Percentiles rank a stretch among this genome's conserved stretches.
These are phyloP conservation scores for Coccyzus lansbergi DNA, from an alignment of 2,797 vertebrate species.

Conservation along the genomic window DNA sequence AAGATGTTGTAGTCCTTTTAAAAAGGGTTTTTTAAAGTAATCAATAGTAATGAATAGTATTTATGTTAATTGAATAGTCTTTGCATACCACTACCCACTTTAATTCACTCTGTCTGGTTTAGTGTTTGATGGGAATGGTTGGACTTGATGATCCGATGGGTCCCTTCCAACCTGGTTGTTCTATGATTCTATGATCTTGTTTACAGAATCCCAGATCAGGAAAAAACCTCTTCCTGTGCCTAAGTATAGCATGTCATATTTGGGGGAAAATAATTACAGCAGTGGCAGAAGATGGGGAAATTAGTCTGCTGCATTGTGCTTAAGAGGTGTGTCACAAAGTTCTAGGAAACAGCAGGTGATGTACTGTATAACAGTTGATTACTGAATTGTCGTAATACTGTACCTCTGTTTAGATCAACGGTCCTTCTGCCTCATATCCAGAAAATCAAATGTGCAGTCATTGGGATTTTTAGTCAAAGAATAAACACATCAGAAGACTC, in stretches of 20 bases:
- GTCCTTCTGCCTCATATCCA: neutral
- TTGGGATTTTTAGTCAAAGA: neutral
- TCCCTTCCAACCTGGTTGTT: no score
- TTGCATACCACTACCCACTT: neutral
- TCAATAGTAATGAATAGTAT: neutral
- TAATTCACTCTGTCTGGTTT: conserved; percentile 25
- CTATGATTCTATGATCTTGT: no score
- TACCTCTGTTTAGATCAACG: neutral
- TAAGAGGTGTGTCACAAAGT: neutral
- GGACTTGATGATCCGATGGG: no score
- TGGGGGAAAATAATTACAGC: neutral
- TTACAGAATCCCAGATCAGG: neutral
- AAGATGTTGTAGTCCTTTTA: neutral
- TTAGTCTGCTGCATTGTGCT: neutral
- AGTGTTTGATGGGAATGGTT: no score
- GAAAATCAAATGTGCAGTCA: neutral
- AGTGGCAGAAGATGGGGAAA: neutral
- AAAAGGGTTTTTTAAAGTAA: neutral
- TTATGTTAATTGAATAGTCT: neutral
- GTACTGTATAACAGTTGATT: neutral
- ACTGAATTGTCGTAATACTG: neutral
- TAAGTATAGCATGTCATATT: neutral
- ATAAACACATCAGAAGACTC: neutral
- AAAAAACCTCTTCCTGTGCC: conserved; percentile 38
- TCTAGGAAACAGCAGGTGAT: neutral